phyloP scores from a whole-genome alignment of 2,797 vertebrate species.

The Gambusia yucatana region DNA sequence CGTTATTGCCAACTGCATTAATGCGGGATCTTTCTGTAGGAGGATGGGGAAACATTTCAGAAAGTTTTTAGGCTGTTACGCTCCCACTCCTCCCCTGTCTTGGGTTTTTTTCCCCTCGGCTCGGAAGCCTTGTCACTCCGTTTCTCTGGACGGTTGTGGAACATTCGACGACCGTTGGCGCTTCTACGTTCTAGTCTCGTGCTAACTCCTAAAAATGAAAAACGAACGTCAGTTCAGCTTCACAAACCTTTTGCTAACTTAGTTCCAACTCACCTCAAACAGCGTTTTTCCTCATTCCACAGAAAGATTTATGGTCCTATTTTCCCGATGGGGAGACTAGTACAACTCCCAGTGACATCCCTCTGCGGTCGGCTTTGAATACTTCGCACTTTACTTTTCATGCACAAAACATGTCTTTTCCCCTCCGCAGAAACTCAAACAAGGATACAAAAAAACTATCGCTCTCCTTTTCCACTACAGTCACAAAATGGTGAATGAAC shows the following conservation, averaged over 20 bases:
- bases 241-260: conserved; percentile 45
- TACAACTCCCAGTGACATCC: conserved; percentile 63
- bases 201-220: conserved; percentile 34
- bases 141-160: conserved; percentile 60
- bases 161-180: conserved; percentile 45
- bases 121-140: conserved; percentile 63
- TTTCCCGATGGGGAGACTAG: conserved; percentile 62
- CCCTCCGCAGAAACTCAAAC: conserved; percentile 81
- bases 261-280: conserved; percentile 79
- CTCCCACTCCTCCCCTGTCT: conserved; percentile 59
- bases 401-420: conserved; percentile 79
- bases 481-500: conserved; percentile 99
- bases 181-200: conserved; percentile 7
- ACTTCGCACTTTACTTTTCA: conserved; percentile 73
- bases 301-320: conserved; percentile 75
- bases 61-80: conserved; percentile 82
- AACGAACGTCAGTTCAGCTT: conserved; percentile 34
- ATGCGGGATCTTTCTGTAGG: conserved; percentile 13
- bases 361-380: conserved; percentile 61
- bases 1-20: neutral
- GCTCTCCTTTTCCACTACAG: conserved; percentile 92
- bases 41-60: conserved; percentile 76
- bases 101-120: conserved; percentile 54
- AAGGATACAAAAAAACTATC: conserved; percentile 81
- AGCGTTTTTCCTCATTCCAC: conserved; percentile 56